These are phyloP conservation scores for Podarcis muralis DNA, from an alignment of 2,113 vertebrate species.

Conservation along the genomic window DNA sequence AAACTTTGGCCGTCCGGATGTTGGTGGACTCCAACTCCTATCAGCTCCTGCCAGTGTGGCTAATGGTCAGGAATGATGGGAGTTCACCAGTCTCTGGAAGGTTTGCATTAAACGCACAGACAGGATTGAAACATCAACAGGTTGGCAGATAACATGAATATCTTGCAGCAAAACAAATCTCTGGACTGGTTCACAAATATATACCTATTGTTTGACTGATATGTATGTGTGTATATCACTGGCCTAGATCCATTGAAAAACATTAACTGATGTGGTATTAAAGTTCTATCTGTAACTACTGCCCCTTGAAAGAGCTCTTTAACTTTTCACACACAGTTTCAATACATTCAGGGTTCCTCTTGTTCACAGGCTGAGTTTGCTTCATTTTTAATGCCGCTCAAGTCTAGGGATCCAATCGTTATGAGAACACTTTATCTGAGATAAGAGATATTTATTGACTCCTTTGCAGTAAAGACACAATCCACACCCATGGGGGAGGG, in stretches of 20 bases:
- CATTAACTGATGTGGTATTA: background rate
- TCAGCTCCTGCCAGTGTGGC: too few species aligned
- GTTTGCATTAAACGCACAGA: too few species aligned
- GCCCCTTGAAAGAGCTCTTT: too few species aligned
- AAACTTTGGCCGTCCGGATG: too few species aligned
- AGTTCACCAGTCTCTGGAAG: too few species aligned
- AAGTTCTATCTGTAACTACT: background rate
- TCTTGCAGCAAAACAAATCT: background rate
- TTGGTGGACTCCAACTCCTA: too few species aligned
- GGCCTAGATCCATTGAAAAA: background rate
- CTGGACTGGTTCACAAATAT: background rate
- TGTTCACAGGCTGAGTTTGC: background rate
- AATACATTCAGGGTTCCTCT: background rate
- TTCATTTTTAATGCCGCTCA: background rate
- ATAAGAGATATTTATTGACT: background rate
- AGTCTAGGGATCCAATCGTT: background rate
- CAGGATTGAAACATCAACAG: background rate
- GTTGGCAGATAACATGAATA: background rate
- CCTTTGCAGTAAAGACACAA: background rate
- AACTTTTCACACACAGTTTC: background rate
- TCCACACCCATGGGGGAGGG: background rate
- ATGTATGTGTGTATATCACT: background rate
- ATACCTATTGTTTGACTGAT: background rate
- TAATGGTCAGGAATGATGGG: too few species aligned
- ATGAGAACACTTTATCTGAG: background rate